Evolutionary conservation across 2,113 vertebrate genomes (phyloP), one percentile per base, ranked within the genome.

Genomic region (Atrichornis clamosus): DNA sequence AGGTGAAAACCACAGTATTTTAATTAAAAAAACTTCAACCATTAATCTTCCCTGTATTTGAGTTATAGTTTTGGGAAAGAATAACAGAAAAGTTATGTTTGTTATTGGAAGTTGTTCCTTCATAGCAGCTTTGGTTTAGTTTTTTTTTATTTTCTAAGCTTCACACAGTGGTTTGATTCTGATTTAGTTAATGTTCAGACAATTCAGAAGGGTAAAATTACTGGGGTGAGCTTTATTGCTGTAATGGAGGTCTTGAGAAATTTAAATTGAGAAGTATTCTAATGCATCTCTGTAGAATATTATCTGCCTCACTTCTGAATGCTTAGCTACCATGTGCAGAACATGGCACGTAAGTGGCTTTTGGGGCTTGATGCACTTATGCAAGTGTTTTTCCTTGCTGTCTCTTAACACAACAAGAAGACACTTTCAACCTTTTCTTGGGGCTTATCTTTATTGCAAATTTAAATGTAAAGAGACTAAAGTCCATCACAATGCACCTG

Each of bases 141-240:
- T 63, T 4, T 47, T 52, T 42, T 68, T 87, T 67, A 39, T 95
- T 78, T 82, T 69, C 50, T 60, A 81, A 81, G 90, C 56, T 87
- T 89, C 76, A 46, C 44, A 59, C 20, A 87, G 58, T 69, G 73
- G 56, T 72, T 95, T 86, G 65, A 74, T 95, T 94, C 95, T 89
- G 96, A 95, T 96, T 96, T 96, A 93, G 88, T 96, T 97, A 95
- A 96, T 96, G 76, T 81, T 97, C 80, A 96, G 46, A 65, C 69
- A 94, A 90, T 92, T 96, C 96, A 97, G 86, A 92, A 82, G 93
- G 90, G 93, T 95, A 79, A 96, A 93, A 96, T 97, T 95, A 97
- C 88, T 82, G 62, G 62, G 80, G 76, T 97, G 77, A 95, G 73
- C 56, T 92, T 95, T 95, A 93, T 92, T 96, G 80, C 90, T 79